Percentiles rank a stretch among this genome's conserved stretches.
These are phyloP conservation scores for Chroicocephalus ridibundus DNA, from an alignment of 2,113 vertebrate genomes.

Conservation along the genomic window DNA sequence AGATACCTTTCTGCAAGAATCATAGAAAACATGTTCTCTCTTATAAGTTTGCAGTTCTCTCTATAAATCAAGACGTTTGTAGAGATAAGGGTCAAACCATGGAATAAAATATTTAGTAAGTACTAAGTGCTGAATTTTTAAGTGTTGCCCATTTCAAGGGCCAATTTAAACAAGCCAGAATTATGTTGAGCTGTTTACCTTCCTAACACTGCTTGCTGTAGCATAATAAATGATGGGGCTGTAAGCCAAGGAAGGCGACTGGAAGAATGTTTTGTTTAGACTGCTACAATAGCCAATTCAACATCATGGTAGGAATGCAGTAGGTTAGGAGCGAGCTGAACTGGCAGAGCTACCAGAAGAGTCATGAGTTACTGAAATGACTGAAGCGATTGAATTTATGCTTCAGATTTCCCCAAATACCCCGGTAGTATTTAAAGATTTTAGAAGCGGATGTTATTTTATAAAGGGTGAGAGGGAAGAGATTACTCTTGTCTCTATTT, in stretches of 20 bases:
- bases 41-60: not conserved
- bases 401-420: not conserved
- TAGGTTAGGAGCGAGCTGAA: not conserved
- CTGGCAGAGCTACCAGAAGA: not conserved
- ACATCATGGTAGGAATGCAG: constrained; percentile 2
- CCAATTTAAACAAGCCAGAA: constrained; percentile 44
- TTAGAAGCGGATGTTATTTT: not conserved
- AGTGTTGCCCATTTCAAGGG: not conserved
- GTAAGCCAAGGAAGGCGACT: constrained; percentile 33
- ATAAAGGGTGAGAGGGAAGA: not conserved
- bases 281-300: constrained; percentile 46
- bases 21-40: not conserved
- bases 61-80: not conserved
- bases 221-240: constrained; percentile 25
- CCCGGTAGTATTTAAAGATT: not conserved
- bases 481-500: not conserved
- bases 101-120: constrained; percentile 1
- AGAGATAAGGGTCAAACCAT: not conserved
- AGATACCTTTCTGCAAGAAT: not conserved
- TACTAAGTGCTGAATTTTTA: not conserved
- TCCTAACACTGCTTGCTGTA: not conserved
- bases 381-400: not conserved
- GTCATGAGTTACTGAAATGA: not conserved
- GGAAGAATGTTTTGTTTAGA: constrained; percentile 64
- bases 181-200: constrained; percentile 40